Base-by-base conservation (phyloP, 2,797 vertebrate species). In the Enteromius thamalakanensis region DNA sequence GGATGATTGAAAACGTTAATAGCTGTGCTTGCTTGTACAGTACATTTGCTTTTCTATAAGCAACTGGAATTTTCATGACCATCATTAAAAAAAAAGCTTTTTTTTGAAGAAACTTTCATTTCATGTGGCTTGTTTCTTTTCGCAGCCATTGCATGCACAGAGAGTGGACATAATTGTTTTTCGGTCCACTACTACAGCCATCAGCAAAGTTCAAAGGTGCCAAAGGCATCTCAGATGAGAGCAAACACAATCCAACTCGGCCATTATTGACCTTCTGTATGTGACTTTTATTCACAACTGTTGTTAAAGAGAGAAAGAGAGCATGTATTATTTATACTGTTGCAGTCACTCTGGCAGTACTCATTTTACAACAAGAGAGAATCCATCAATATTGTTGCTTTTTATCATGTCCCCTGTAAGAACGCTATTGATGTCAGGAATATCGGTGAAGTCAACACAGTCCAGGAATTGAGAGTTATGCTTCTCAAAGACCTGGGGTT, bases 251-350 rank as follows among this genome's bases (percentile, higher is more conserved):
- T 40, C 64, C 65, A 74, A 49, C 78, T 79, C 49, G 34, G 60
- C 72, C 62, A 75, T 85, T 64, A 82, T 75, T 76, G 64, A 78
- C 67, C 62, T 88, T 82, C 82, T 86, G 85, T 75, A 49, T 42
- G 80, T 80, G 76, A 76, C 74, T 80, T 80, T 84, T 75, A 82
- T 74, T 75, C 76, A 23, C 68, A 26, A 76, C 60, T 78, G 37
- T 79, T 83, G 70, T 82, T 85, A 65, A 71, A 53, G 51, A 34
- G 26, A 26, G 76, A 75, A 58, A 4, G 72, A 4, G 53, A 17
- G 15, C 47, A 84, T 86, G 83, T 80, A 86, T 89, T 83, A 89
- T 88, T 88, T 76, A 87, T 85, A 53, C 42, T 69, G 81, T 75
- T 79, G 75, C 69, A 72, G 74, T 65, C 68, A 84, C 83, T 72